phyloP scores from a whole-genome alignment of 2,113 vertebrate species.

The Phyllostomus discolor region DNA sequence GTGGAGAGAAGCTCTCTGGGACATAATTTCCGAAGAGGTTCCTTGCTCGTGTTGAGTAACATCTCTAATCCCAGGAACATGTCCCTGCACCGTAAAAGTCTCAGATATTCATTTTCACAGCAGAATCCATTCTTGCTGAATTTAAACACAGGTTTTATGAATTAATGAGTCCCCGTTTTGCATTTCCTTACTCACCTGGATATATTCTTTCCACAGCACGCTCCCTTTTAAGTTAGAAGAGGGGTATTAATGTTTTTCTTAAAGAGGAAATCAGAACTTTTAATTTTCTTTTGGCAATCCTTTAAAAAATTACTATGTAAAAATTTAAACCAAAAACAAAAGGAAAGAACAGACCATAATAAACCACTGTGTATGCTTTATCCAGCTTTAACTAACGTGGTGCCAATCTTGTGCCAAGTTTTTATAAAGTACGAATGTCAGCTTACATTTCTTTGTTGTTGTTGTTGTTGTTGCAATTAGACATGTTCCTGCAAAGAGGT shows the following conservation, averaged over 20 bases:
- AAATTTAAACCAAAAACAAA: not conserved
- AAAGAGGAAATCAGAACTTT: not conserved
- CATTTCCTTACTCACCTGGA: not conserved
- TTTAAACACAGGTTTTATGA: slow-evolving; percentile 20
- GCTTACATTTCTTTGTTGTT: not conserved
- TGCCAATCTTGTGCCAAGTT: not conserved
- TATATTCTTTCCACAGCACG: not conserved
- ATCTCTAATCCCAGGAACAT: not conserved
- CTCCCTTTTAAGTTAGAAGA: not conserved
- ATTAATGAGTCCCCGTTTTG: not conserved
- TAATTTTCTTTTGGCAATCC: not conserved
- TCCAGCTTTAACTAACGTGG: not conserved
- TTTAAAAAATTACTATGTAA: not conserved
- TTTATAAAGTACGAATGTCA: not conserved
- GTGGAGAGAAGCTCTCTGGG: not conserved
- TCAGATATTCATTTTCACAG: not conserved
- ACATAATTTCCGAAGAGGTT: not conserved
- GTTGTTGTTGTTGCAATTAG: not conserved
- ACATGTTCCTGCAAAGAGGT: not conserved
- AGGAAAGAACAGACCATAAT: not conserved
- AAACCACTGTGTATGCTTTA: too few species aligned
- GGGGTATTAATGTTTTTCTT: not conserved
- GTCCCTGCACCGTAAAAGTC: not conserved
- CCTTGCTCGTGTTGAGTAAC: not conserved
- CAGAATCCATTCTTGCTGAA: not conserved